Conservation (phyloP, 2,113 vertebrate genomes). For the Pseudorasbora parva region DNA sequence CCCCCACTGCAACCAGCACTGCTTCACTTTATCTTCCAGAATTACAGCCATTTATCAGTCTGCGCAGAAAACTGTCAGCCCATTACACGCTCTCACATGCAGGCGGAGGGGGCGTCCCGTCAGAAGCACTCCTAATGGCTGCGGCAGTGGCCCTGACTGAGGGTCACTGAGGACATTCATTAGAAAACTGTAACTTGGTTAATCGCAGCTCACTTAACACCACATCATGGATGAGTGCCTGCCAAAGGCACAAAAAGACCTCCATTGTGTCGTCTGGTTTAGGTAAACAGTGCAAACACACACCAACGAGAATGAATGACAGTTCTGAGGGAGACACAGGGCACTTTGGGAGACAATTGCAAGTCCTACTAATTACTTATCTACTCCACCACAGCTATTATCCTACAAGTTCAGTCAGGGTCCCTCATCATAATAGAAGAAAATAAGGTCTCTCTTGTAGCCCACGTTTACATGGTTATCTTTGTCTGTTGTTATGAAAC, state of each 20-base stretch:
- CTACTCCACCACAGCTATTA: constrained; percentile 3
- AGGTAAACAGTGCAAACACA: constrained; percentile 65
- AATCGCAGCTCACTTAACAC: constrained; percentile 65
- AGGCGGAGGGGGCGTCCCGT: constrained; percentile 29
- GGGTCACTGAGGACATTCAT: constrained; percentile 67
- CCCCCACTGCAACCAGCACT: constrained; percentile 21
- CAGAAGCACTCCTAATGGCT: constrained; percentile 65
- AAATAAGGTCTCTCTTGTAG: neutral
- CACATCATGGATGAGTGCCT: constrained; percentile 59
- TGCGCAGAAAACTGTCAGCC: constrained; percentile 53
- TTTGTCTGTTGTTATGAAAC: neutral
- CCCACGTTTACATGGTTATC: constrained; percentile 13
- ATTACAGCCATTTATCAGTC: constrained; percentile 60
- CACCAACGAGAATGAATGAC: constrained; percentile 59
- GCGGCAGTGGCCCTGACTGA: constrained; percentile 64
- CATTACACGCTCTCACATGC: constrained; percentile 32
- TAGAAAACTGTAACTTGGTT: constrained; percentile 65
- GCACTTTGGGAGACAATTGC: constrained; percentile 26
- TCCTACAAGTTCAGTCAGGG: constrained; percentile 16
- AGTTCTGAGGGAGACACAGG: constrained; percentile 58
- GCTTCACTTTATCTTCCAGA: constrained; percentile 55
- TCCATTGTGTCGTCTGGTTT: constrained; percentile 65
- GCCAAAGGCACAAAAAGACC: constrained; percentile 60
- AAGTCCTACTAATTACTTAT: neutral
- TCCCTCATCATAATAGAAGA: constrained; percentile 28